Evolutionary conservation across 2,888 invertebrate genomes (phyloP).

Genomic region (Ichneumoninae sp.): DNA sequence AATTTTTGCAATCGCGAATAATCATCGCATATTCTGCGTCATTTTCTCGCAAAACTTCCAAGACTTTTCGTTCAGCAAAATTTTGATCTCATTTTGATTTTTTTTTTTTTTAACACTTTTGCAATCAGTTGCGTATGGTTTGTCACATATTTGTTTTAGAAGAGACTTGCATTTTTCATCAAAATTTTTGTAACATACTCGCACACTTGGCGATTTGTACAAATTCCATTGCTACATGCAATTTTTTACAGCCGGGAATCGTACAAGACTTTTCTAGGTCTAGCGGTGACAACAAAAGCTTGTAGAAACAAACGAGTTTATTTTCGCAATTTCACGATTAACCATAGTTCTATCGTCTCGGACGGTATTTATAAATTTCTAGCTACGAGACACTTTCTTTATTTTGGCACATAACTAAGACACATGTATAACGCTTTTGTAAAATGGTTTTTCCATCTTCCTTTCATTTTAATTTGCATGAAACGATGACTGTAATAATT

Average conservation of each 20-base stretch:
- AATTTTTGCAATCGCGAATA: constrained; percentile 14
- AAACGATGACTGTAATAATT: too few species aligned
- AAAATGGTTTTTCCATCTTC: too few species aligned
- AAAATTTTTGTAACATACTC: background rate
- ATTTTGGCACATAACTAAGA: background rate
- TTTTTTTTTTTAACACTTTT: background rate
- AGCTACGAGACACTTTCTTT: background rate
- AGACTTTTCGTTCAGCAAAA: background rate
- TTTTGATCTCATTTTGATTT: too few species aligned
- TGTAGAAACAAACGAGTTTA: background rate
- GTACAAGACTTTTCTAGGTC: background rate
- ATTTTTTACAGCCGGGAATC: background rate
- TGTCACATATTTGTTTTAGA: background rate
- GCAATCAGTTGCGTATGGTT: background rate
- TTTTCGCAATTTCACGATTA: background rate
- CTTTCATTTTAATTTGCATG: too few species aligned
- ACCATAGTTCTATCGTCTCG: too few species aligned
- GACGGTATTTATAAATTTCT: background rate
- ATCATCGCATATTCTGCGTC: background rate
- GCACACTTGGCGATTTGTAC: background rate
- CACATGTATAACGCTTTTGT: background rate
- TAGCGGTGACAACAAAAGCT: background rate
- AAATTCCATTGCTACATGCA: background rate
- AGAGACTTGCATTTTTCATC: background rate
- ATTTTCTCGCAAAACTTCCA: constrained; percentile 15